phyloP scores from a whole-genome alignment of 1,140 invertebrate species.

The Lutraria rhynchaena region DNA sequence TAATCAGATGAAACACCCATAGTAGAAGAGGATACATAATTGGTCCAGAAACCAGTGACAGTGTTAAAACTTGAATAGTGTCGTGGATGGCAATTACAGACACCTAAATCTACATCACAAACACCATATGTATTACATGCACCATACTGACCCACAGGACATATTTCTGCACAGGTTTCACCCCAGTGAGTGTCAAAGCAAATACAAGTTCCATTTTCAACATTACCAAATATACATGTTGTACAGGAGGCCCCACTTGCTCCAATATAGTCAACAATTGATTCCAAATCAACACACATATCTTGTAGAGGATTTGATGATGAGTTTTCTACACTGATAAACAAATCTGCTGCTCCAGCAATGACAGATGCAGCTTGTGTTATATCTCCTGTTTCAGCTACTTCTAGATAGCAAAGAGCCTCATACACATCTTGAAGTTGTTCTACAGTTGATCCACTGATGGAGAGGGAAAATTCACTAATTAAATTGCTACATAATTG shows the following conservation, averaged over 20 bases:
- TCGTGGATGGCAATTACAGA: slow-evolving; percentile 61
- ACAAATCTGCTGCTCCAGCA: slow-evolving; percentile 52
- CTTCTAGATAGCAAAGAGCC: slow-evolving; percentile 41
- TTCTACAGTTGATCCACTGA: background rate
- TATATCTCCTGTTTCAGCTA: slow-evolving; percentile 11
- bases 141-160: slow-evolving; percentile 49
- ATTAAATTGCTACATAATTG: slow-evolving; percentile 36
- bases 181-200: slow-evolving; percentile 63
- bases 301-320: slow-evolving; percentile 17
- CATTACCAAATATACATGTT: slow-evolving; percentile 63
- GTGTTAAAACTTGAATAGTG: slow-evolving; percentile 45
- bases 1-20: slow-evolving; percentile 30
- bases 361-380: slow-evolving; percentile 24
- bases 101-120: slow-evolving; percentile 41
- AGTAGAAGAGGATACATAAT: background rate
- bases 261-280: slow-evolving; percentile 35
- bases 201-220: slow-evolving; percentile 47
- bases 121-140: slow-evolving; percentile 58
- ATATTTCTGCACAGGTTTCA: slow-evolving; percentile 48
- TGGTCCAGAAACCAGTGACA: slow-evolving; percentile 44
- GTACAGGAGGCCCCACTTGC: background rate
- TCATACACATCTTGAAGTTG: background rate
- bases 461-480: background rate
- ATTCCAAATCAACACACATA: slow-evolving; percentile 21
- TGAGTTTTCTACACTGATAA: slow-evolving; percentile 12